Evolutionary conservation across 64 coral and sea anemone genomes (phyloP).

Genomic region (Pocillopora damicornis): DNA sequence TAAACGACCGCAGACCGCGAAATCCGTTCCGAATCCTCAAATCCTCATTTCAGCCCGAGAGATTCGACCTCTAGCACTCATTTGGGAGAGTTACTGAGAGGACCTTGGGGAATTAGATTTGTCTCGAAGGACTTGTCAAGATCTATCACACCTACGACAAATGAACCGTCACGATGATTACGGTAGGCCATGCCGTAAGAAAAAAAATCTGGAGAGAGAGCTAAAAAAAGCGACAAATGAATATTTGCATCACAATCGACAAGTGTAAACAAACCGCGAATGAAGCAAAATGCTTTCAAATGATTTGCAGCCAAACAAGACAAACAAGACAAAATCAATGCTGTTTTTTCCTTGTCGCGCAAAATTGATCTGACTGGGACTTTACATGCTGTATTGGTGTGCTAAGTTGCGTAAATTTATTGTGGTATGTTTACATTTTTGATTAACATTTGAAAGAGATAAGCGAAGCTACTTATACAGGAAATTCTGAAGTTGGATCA

Average conservation of each 20-base stretch:
- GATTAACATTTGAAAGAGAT: not conserved
- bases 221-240: not conserved
- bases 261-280: constrained; percentile 1
- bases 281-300: not conserved
- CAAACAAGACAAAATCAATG: not conserved
- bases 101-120: no score
- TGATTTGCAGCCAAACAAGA: not conserved
- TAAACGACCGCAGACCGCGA: no score
- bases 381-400: not conserved
- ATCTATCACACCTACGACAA: no score
- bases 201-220: not conserved
- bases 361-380: not conserved
- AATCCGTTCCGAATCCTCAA: no score
- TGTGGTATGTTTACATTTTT: not conserved
- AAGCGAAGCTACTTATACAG: not conserved
- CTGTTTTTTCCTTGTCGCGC: no score
- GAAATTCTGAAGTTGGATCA: not conserved
- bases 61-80: no score
- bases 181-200: not conserved
- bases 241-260: constrained; percentile 14
- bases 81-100: no score
- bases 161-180: not conserved
- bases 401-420: not conserved
- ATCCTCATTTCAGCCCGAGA: no score
- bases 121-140: no score